Evolutionary conservation across 2,797 vertebrate genomes (phyloP).

Genomic region (Limnodromus scolopaceus): DNA sequence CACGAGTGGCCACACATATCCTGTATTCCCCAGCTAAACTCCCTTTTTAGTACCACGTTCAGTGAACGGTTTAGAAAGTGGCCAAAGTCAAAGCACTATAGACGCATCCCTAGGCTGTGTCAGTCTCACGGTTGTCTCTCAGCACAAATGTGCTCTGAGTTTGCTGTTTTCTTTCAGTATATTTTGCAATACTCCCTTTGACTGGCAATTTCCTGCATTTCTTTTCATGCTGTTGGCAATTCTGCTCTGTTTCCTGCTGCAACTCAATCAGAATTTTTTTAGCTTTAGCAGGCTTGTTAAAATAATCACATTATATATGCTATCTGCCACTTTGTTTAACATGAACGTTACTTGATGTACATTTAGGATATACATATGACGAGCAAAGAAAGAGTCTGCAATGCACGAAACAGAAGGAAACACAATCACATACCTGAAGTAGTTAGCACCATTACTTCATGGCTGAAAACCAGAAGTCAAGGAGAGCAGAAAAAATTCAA

Average conservation of each 20-base stretch:
- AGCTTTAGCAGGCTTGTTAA: not conserved
- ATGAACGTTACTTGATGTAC: not conserved
- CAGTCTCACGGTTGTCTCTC: not conserved
- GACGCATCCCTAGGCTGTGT: not conserved
- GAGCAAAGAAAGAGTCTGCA: not conserved
- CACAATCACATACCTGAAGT: not conserved
- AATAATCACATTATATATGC: not conserved
- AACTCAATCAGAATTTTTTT: not conserved
- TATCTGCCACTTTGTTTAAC: not conserved
- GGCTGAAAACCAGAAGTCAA: not conserved
- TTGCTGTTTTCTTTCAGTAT: not conserved
- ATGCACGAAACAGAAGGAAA: not conserved
- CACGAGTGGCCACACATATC: fast-evolving
- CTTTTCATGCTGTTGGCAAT: not conserved
- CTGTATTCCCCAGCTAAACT: not conserved
- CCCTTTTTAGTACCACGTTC: not conserved
- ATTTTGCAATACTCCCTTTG: not conserved
- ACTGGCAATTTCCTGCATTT: not conserved
- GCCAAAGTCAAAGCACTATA: not conserved
- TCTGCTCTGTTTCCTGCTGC: not conserved
- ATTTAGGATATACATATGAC: not conserved
- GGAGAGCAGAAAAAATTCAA: not conserved
- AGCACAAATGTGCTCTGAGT: not conserved
- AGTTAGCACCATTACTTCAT: not conserved
- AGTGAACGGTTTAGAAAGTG: not conserved